Evolutionary conservation across 2,113 vertebrate genomes (phyloP), one percentile per base, ranked within the genome.

Genomic region (Hyaena hyaena): DNA sequence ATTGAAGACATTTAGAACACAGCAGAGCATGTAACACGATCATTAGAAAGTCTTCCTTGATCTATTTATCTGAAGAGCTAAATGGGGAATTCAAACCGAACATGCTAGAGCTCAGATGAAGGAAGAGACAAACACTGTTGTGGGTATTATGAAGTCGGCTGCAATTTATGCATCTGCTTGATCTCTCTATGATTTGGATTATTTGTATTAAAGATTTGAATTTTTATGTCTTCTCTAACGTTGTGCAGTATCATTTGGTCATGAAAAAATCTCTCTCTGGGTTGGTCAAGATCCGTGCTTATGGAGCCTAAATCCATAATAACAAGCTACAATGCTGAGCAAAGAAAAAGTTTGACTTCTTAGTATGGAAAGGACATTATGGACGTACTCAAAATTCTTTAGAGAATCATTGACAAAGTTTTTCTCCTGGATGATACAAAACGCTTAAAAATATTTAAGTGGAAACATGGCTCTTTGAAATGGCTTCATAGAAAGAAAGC

Each of bases 1-100:
- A 97, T 5, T 94, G 83, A 81, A 96, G 90, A 87, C 91, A 98
- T 97, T 98, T 97, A 96, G 73, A 97, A 97, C 94, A 97, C 96
- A 98, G 91, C 74, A 90, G 88, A 98, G 97, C 94, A 94, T 96
- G 91, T 96, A 97, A 97, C 94, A 84, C 1, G 1, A 33, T 95
- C 95, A 96, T 98, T 96, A 98, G 94, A 86, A 97, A 93, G 45
- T 79, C 80, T 81, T 71, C 63, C 69, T 95, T 76, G 79, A 95
- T 95, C 48, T 79, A 96, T 97, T 96, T 97, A 76, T 94, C 88
- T 95, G 73, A 96, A 91, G 58, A 96, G 39, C 86, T 93, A 94
- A 96, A 84, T 26, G 93, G 85, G 76, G 28, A 88, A 93, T 93
- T 97, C 79, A 93, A 76, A 74, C 17, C 23, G 61, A 93, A 53